Conservation (phyloP, 2,797 vertebrate species). For the Premnoplex brunnescens region DNA sequence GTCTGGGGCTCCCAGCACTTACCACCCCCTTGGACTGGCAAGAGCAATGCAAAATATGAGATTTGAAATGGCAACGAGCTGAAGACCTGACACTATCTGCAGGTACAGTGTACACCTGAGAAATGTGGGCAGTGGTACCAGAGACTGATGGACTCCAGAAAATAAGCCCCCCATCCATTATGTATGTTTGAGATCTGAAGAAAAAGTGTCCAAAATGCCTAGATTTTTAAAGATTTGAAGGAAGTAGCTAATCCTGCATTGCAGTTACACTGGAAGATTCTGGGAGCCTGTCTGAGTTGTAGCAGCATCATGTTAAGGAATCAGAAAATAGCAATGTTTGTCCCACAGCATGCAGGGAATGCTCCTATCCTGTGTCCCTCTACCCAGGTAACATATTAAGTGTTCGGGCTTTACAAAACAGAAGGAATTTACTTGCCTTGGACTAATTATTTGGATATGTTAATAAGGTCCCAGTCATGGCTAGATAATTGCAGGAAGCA, state of each 20-base stretch:
- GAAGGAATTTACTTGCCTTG: background rate
- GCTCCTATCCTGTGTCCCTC: background rate
- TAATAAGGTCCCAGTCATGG: background rate
- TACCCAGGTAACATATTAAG: background rate
- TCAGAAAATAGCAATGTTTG: rapidly evolving
- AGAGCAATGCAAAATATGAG: background rate
- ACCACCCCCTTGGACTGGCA: background rate
- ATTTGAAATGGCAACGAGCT: background rate
- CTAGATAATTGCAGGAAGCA: background rate
- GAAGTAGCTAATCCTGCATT: background rate
- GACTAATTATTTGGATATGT: background rate
- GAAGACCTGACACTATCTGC: background rate
- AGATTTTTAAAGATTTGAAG: background rate
- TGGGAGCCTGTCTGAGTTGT: background rate
- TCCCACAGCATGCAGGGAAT: background rate
- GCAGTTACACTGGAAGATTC: background rate
- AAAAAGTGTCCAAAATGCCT: background rate
- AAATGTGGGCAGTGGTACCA: background rate
- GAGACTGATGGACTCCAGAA: background rate
- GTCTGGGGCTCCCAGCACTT: background rate
- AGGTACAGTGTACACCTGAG: background rate
- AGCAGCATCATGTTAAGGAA: rapidly evolving
- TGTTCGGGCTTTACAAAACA: background rate
- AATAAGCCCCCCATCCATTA: background rate
- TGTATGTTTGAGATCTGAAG: background rate